These are phyloP conservation scores for Tenthredo scrophulariae DNA, from an alignment of 2,888 invertebrate species.

Conservation along the genomic window DNA sequence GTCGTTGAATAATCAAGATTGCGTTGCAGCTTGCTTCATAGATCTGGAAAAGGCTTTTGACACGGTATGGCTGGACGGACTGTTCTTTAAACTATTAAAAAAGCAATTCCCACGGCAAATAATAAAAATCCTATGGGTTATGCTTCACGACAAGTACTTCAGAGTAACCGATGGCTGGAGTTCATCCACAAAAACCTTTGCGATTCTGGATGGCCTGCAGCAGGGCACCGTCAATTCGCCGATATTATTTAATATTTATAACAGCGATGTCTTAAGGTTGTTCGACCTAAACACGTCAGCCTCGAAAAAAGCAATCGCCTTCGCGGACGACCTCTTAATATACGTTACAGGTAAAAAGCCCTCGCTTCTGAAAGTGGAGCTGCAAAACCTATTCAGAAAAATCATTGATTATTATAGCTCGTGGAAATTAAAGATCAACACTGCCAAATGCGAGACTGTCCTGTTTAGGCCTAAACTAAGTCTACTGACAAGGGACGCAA, in stretches of 20 bases:
- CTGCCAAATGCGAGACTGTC: background rate
- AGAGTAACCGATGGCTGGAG: too few relatives aligned
- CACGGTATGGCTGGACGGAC: too few relatives aligned
- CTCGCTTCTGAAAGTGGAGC: background rate
- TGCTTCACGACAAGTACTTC: too few relatives aligned
- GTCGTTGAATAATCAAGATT: too few relatives aligned
- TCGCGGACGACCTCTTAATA: too few relatives aligned
- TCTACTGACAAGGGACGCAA: background rate
- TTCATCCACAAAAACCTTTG: background rate
- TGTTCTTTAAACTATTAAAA: too few relatives aligned
- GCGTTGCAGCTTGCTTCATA: too few relatives aligned
- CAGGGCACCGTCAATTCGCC: too few relatives aligned
- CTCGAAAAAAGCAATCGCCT: too few relatives aligned
- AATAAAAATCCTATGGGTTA: background rate
- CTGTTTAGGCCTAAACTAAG: background rate
- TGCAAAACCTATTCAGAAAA: slow-evolving; percentile 5
- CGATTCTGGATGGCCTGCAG: background rate
- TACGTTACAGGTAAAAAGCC: background rate
- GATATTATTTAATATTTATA: slow-evolving; percentile 55
- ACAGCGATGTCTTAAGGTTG: slow-evolving; percentile 30
- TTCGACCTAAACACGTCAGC: slow-evolving; percentile 27
- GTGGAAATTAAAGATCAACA: slow-evolving; percentile 4
- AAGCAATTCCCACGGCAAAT: background rate
- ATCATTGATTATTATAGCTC: background rate
- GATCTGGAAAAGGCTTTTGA: too few relatives aligned